phyloP scores from a whole-genome alignment of 2,888 invertebrate genomes.

The Ectemnius cavifrons region DNA sequence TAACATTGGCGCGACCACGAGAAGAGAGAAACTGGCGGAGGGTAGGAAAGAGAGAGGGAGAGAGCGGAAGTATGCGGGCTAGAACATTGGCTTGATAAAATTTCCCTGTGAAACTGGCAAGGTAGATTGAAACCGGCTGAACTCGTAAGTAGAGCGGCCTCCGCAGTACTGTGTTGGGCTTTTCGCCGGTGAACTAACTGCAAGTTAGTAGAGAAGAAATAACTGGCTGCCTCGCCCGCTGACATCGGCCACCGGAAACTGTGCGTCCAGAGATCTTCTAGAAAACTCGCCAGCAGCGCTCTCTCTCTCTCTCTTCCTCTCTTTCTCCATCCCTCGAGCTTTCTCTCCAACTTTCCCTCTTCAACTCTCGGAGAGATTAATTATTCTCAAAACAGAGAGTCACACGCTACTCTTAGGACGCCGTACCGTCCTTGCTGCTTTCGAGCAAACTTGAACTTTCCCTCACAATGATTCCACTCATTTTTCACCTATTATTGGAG shows the following conservation, averaged over 20 bases:
- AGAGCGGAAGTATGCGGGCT: too few relatives aligned
- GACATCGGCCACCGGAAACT: conserved; percentile 36
- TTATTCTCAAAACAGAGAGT: conserved; percentile 65
- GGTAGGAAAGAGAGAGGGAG: too few relatives aligned
- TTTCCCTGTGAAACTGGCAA: conserved; percentile 3
- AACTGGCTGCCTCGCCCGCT: conserved; percentile 40
- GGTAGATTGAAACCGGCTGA: background rate
- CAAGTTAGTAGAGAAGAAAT: conserved; percentile 38
- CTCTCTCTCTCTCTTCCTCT: background rate
- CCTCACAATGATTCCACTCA: too few relatives aligned
- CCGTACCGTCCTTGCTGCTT: background rate
- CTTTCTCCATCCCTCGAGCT: too few relatives aligned
- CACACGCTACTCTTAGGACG: conserved; percentile 31
- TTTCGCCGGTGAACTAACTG: conserved; percentile 19
- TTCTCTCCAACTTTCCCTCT: conserved; percentile 15
- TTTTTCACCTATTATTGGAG: too few relatives aligned
- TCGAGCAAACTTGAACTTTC: too few relatives aligned
- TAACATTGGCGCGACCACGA: background rate
- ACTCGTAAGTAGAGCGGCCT: too few relatives aligned
- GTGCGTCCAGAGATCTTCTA: conserved; percentile 41
- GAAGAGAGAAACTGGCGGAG: too few relatives aligned
- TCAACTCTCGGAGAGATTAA: conserved; percentile 62
- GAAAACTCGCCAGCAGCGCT: conserved; percentile 32
- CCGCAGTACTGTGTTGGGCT: conserved; percentile 22
- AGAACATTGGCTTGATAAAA: background rate